Percentiles rank a stretch among this genome's conserved stretches.
Evolutionary conservation across 2,888 invertebrate genomes (phyloP).

Genomic region (Hololepta plana): DNA sequence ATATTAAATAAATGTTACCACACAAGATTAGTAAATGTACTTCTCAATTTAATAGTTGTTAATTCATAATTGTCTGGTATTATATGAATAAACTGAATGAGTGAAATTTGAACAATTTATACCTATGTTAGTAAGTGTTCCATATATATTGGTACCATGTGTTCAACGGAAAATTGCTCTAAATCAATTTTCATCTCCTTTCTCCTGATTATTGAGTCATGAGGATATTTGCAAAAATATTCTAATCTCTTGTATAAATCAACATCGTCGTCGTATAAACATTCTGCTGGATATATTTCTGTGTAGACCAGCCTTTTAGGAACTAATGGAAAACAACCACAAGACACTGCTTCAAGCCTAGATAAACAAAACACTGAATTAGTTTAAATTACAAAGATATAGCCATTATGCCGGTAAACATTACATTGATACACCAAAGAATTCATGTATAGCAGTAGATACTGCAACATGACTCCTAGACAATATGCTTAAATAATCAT

Average conservation of each 20-base stretch:
- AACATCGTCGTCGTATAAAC: conserved; percentile 37
- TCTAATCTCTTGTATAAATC: conserved; percentile 37
- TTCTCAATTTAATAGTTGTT: no score
- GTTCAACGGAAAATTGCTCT: conserved; percentile 22
- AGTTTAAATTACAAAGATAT: conserved; percentile 4
- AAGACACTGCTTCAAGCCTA: conserved; percentile 49
- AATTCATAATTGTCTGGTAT: conserved; percentile 2
- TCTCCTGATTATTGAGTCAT: conserved; percentile 20
- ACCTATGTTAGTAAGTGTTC: conserved; percentile 5
- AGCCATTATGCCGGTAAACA: not conserved
- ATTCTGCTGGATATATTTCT: conserved; percentile 45
- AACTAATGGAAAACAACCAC: conserved; percentile 51
- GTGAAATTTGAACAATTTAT: no score
- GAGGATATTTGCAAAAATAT: conserved; percentile 31
- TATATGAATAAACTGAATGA: not conserved
- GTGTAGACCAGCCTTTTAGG: conserved; percentile 53
- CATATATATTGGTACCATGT: conserved; percentile 15
- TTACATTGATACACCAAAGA: conserved; percentile 59
- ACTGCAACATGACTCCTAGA: conserved; percentile 42
- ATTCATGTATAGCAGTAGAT: conserved; percentile 58
- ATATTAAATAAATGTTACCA: no score
- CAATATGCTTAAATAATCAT: conserved; percentile 38
- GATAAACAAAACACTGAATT: conserved; percentile 13
- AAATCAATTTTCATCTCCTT: conserved; percentile 25
- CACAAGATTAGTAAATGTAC: no score